Evolutionary conservation across 2,113 vertebrate genomes (phyloP), one percentile per base, ranked within the genome.

Genomic region (Mionectes macconnelli): DNA sequence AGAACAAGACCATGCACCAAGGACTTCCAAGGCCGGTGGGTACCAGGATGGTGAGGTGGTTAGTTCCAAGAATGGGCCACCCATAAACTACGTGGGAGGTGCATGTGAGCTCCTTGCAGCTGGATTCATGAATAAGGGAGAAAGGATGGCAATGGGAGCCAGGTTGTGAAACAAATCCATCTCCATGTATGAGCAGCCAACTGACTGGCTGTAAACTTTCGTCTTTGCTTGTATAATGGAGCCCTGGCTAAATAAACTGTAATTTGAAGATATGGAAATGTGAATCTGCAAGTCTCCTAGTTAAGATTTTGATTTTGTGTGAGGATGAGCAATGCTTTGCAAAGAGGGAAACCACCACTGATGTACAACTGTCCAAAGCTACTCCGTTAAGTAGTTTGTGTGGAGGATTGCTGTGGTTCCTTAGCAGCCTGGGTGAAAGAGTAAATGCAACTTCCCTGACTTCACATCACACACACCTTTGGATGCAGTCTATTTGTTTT

Each of bases 11-110:
- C 35, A 24, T 10, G 18, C 21, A 30, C 40, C 44, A 21, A 28
- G 23, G 47, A 8, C 8, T 39, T 31, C 19, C 0, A 1, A 31
- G 33, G 9, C 44, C 18, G 6, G 23, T 5, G 10, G 23, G 3
- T 62, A 16, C 27, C 10, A 39, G 89, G 42, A 5, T 7, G 10
- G 57, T 52, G 8, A 28, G 39, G 39, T 66, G 75, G 24, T 60
- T 57, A 37, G 35, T 45, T 53, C 39, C 14, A 10, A 52, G 59
- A 47, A 23, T 0, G 60, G 62, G 9, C 35, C 56, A 10, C 27
- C 19, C 28, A 25, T 55, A 45, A 79, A 25, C 50, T 55, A 0
- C 33, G 12, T 2, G 7, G 82, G 81, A 88, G n/a, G n/a, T 31
- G 72, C 10, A 7, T 2, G 28, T 44, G 80, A 85, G 69, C 52